A percentile compares a stretch with the other conserved stretches of the same genome.
Conservation (phyloP, 2,888 invertebrate genomes). For the Acanthosepion esculentum region DNA sequence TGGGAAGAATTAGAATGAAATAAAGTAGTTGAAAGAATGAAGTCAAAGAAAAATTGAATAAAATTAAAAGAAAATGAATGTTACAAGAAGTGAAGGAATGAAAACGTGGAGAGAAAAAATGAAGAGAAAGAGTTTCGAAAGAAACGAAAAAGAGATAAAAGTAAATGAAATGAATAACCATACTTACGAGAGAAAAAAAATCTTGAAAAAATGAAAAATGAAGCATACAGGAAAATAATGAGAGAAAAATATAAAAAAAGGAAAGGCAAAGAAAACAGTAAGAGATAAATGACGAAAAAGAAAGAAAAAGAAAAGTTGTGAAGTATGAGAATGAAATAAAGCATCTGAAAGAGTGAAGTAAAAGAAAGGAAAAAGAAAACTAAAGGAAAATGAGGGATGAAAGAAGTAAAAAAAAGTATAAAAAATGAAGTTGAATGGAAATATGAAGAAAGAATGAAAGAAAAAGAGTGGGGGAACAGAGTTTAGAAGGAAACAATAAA, state of each 20-base stretch:
- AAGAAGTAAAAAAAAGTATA: too few species aligned
- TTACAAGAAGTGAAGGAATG: not conserved
- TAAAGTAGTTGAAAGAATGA: too few species aligned
- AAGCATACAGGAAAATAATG: not conserved
- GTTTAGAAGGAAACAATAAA: too few species aligned
- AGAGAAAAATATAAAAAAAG: not conserved
- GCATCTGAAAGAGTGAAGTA: not conserved
- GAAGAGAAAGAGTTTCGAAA: not conserved
- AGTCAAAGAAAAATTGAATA: too few species aligned
- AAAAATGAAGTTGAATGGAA: too few species aligned
- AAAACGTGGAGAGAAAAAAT: not conserved
- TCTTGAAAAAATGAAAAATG: not conserved
- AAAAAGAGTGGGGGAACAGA: too few species aligned
- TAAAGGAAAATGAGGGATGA: too few species aligned
- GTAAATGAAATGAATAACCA: not conserved
- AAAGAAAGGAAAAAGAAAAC: not conserved
- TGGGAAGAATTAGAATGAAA: not conserved
- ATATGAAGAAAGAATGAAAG: too few species aligned
- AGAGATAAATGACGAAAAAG: too few species aligned
- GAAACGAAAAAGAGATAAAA: not conserved
- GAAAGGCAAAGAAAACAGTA: too few species aligned
- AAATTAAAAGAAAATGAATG: not conserved
- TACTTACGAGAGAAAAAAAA: not conserved
- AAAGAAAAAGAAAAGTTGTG: not conserved
- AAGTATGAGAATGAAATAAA: too few species aligned